Conservation (phyloP, 2,113 vertebrate genomes). For the Choloepus hoffmanni region DNA sequence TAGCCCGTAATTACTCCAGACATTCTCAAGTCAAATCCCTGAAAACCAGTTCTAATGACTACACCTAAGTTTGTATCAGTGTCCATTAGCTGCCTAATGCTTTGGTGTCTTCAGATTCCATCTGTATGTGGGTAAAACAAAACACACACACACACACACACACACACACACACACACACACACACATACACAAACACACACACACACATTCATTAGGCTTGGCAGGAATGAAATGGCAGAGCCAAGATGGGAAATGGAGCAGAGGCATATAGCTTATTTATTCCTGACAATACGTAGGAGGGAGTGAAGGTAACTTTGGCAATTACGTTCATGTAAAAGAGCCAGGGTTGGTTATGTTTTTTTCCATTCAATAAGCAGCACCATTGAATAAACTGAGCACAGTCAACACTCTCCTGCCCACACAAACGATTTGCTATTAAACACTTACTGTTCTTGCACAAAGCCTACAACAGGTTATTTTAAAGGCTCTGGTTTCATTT, state of each 20-base stretch:
- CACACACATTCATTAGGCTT: not conserved
- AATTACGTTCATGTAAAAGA: not conserved
- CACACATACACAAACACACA: not conserved
- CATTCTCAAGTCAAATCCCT: not conserved
- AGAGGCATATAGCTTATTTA: constrained; percentile 53
- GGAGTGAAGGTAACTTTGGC: constrained; percentile 66
- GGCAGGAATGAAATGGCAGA: not conserved
- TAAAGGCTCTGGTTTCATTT: constrained; percentile 65
- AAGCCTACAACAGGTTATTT: constrained; percentile 64
- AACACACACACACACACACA: not conserved
- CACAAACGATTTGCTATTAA: constrained; percentile 71
- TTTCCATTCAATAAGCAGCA: constrained; percentile 80
- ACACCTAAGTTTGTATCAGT: too few relatives aligned
- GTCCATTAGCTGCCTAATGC: not conserved
- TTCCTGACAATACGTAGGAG: constrained; percentile 57
- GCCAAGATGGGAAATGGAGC: not conserved
- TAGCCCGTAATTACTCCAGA: not conserved
- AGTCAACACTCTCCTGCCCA: constrained; percentile 54
- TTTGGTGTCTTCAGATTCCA: not conserved
- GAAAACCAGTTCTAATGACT: not conserved
- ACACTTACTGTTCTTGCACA: constrained; percentile 67
- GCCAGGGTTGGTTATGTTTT: not conserved
- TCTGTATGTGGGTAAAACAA: not conserved
- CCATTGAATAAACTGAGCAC: constrained; percentile 19
- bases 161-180: not conserved